Percentiles rank a stretch among this genome's conserved stretches.
phyloP scores from a whole-genome alignment of 92 coral and sea anemone species.

The Epizoanthus ramosus region DNA sequence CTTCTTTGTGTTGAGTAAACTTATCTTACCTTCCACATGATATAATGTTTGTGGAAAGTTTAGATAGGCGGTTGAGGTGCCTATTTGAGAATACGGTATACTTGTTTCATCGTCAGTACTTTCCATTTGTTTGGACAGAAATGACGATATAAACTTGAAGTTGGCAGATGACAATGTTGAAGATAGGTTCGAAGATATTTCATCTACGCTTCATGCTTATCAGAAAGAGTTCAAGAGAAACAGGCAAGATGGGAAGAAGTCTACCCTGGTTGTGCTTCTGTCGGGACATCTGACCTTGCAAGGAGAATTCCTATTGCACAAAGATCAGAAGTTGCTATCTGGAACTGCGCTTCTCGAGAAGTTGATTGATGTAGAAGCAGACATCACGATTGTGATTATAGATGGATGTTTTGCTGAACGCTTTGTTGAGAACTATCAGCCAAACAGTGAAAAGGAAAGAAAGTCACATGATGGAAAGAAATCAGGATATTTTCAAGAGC shows the following conservation, averaged over 20 bases:
- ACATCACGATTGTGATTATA: neutral
- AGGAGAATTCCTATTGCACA: neutral
- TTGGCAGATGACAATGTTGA: neutral
- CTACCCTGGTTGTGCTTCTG: neutral
- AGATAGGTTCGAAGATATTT: neutral
- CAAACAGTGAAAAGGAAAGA: neutral
- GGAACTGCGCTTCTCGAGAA: neutral
- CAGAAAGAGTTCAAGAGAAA: neutral
- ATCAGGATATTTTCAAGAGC: neutral
- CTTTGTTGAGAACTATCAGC: neutral
- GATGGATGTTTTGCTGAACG: slow-evolving; percentile 2
- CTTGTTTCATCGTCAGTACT: no score
- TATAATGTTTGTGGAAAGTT: no score
- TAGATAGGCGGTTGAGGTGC: no score
- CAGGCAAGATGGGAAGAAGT: neutral
- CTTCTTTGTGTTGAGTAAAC: no score
- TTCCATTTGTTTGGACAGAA: neutral
- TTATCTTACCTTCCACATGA: no score
- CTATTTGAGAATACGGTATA: no score
- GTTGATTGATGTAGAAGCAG: slow-evolving; percentile 3
- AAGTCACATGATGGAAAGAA: neutral
- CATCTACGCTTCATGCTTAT: neutral
- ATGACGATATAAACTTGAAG: neutral
- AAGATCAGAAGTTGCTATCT: neutral
- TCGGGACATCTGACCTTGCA: neutral